Evolutionary conservation across 2,113 vertebrate genomes (phyloP), one percentile per base, ranked within the genome.

Genomic region (Chaetops frenatus): DNA sequence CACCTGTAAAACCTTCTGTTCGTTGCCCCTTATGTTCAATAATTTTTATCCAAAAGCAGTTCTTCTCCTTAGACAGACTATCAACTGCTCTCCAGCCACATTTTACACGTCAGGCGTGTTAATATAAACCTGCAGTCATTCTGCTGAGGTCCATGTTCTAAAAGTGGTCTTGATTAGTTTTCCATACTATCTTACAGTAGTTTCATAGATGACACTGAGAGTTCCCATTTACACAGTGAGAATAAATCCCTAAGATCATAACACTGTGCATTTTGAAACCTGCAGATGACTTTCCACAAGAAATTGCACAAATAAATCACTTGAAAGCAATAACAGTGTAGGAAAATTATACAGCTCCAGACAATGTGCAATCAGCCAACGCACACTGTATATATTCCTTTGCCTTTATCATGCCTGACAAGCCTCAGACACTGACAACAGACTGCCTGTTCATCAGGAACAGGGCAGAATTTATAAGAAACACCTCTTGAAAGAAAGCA

Each of bases 241-340:
- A 92, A 94, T 92, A 96, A 95, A 95, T 92, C 81, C 76, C 57
- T 28, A 65, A 83, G 79, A 94, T 82, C 72, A 67, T 90, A 92
- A 66, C 47, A 80, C 84, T 28, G 24, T 17, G 71, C 82, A 71
- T 95, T 94, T 70, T 90, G 79, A 96, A 95, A 73, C 81, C 85
- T 51, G 81, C 74, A 88, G 84, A 77, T 62, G 42, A 91, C 71
- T 95, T 90, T 58, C 47, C 60, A 50, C 67, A 94, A 95, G 88
- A 94, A 96, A 96, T 91, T 95, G 85, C 71, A 81, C 64, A 93
- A 93, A 96, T 96, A 96, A 94, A 96, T 95, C 93, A 94, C 76
- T 74, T 77, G 88, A 88, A 91, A 95, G 79, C 90, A 92, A 86
- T 91, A 97, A 88, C 54, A 82, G 71, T 11, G 28, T 15, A 54